Evolutionary conservation across 2,797 vertebrate species (phyloP), one percentile per base, ranked within the genome.

Genomic region (Enteromius treurensis): DNA sequence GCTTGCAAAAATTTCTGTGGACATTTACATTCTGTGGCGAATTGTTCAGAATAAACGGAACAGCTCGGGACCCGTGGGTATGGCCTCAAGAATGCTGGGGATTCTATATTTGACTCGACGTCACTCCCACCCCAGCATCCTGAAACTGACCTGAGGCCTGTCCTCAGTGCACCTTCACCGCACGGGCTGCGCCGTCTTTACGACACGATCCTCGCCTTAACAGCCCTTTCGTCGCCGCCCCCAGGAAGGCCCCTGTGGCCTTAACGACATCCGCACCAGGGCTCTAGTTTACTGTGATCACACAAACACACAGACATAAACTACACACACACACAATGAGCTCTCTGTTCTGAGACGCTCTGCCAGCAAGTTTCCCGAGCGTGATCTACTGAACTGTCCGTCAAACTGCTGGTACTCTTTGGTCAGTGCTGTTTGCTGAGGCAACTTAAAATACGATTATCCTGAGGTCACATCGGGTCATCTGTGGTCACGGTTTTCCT

Each of bases 21-120:
- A 94, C 94, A 93, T 95, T 94, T 94, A 93, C 93, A 94, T 95
- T 95, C 94, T 95, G 94, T 93, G 94, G 95, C 93, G 91, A 92
- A 93, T 94, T 91, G 93, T 93, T 92, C 93, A 94, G 93, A 94
- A 94, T 93, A 94, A 95, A 94, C 88, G 75, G 90, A 94, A 92
- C 91, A 92, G 92, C 90, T 92, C 87, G 84, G 90, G 90, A 93
- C 90, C 91, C 92, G 88, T 94, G 93, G 92, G 94, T 91, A 86
- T 90, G 90, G 91, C 95, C 94, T 91, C 94, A 94, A 95, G 92
- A 94, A 95, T 94, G 92, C 93, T 90, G 80, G 92, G 91, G 91
- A 87, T 93, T 94, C 95, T 95, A 95, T 93, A 94, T 94, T 94
- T 93, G 93, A 91, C 87, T 34, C 91, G 93, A 93, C 90, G 90